phyloP scores from a whole-genome alignment of 2,797 vertebrate genomes.

The Aldrovandia affinis region DNA sequence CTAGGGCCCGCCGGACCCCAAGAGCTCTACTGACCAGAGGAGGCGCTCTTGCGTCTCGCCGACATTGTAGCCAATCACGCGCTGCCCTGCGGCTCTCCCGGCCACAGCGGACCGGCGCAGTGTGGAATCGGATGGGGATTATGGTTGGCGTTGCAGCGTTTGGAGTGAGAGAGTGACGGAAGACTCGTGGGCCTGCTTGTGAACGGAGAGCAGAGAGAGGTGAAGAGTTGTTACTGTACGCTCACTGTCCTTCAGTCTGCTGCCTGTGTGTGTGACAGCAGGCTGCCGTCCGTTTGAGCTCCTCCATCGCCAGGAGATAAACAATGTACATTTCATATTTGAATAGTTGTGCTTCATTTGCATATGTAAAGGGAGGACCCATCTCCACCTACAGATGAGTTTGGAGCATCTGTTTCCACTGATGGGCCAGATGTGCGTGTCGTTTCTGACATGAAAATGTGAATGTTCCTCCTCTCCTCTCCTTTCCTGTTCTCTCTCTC shows the following conservation, averaged over 20 bases:
- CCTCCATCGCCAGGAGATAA: conserved; percentile 40
- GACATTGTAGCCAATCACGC: too few species aligned
- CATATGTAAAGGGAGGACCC: conserved; percentile 67
- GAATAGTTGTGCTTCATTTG: conserved; percentile 63
- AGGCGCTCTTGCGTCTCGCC: not conserved
- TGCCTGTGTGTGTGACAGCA: too few species aligned
- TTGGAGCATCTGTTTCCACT: conserved; percentile 63
- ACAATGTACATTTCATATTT: conserved; percentile 62
- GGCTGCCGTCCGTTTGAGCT: not conserved
- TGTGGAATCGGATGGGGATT: not conserved
- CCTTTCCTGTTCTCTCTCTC: not conserved
- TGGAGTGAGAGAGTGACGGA: too few species aligned
- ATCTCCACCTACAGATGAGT: conserved; percentile 40
- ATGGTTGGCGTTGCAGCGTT: not conserved
- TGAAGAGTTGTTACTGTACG: too few species aligned
- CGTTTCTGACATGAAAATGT: conserved; percentile 24
- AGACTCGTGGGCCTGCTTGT: too few species aligned
- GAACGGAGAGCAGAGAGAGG: too few species aligned
- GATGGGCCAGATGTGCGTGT: conserved; percentile 27
- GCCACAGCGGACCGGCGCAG: not conserved
- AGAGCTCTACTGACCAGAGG: not conserved
- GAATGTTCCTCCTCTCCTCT: too few species aligned
- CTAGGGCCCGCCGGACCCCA: not conserved
- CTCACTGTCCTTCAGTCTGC: too few species aligned
- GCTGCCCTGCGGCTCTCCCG: not conserved